Evolutionary conservation across 2,888 invertebrate species (phyloP).

Genomic region (Drosophila tripunctata): DNA sequence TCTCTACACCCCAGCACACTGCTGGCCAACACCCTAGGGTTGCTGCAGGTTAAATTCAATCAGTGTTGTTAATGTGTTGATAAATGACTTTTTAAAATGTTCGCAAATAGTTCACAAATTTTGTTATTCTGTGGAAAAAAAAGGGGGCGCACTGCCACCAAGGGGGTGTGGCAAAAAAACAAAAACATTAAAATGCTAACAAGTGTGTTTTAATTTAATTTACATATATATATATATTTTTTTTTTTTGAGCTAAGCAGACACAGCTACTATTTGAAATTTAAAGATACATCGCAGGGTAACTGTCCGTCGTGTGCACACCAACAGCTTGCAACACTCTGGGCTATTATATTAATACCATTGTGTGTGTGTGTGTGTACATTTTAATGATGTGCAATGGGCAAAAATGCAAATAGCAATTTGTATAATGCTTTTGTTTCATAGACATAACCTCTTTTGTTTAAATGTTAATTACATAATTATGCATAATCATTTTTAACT

Average conservation of each 20-base stretch:
- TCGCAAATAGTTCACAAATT: slow-evolving; percentile 38
- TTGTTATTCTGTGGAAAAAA: neutral
- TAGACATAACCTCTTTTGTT: slow-evolving; percentile 79
- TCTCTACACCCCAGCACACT: neutral
- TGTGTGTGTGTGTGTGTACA: neutral
- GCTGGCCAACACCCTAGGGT: neutral
- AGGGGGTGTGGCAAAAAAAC: slow-evolving; percentile 20
- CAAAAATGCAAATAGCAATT: slow-evolving; percentile 71
- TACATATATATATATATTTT: neutral
- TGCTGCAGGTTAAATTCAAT: slow-evolving; percentile 59
- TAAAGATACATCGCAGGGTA: no score
- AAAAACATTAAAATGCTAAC: slow-evolving; percentile 45
- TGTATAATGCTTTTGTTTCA: slow-evolving; percentile 65
- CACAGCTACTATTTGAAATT: no score
- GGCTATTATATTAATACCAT: slow-evolving; percentile 1
- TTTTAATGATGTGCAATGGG: slow-evolving; percentile 37
- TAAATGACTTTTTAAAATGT: slow-evolving; percentile 73
- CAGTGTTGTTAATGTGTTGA: slow-evolving; percentile 77
- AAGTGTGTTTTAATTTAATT: slow-evolving; percentile 46
- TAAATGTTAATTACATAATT: slow-evolving; percentile 83
- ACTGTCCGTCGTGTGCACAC: slow-evolving; percentile 4
- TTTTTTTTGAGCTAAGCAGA: neutral
- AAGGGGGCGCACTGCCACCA: neutral
- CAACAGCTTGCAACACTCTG: neutral
- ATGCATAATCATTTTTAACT: slow-evolving; percentile 75